phyloP scores from a whole-genome alignment of 1,140 invertebrate genomes.

The Leguminivora glycinivorella region DNA sequence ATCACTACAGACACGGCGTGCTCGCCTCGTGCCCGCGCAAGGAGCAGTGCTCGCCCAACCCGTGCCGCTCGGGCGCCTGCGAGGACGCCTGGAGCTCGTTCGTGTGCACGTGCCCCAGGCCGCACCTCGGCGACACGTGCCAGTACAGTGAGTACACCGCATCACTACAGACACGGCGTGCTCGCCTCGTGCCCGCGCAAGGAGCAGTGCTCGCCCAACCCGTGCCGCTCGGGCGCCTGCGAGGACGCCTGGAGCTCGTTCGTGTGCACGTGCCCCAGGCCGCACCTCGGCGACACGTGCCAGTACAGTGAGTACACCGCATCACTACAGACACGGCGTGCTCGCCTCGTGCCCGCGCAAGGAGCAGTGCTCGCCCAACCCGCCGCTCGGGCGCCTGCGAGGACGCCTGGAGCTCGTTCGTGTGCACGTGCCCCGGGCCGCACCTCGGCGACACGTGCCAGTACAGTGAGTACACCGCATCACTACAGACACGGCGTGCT shows the following conservation, averaged over 20 bases:
- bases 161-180: no score
- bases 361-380: constrained; percentile 91
- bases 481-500: constrained; percentile 73
- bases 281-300: constrained; percentile 92
- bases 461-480: constrained; percentile 90
- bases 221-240: constrained; percentile 91
- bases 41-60: constrained; percentile 91
- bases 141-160: constrained; percentile 92
- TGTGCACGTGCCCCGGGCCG: constrained; percentile 91
- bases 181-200: constrained; percentile 86
- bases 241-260: constrained; percentile 93
- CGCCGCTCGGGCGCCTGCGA: constrained; percentile 89
- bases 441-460: constrained; percentile 93
- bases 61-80: constrained; percentile 91
- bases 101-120: constrained; percentile 90
- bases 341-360: constrained; percentile 86
- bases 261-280: constrained; percentile 90
- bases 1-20: no score
- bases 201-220: constrained; percentile 91
- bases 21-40: constrained; percentile 86
- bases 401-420: constrained; percentile 92
- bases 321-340: no score
- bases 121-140: constrained; percentile 92
- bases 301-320: constrained; percentile 92
- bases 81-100: constrained; percentile 93